Conservation (phyloP, 2,113 vertebrate species). For the Varanus salvator region DNA sequence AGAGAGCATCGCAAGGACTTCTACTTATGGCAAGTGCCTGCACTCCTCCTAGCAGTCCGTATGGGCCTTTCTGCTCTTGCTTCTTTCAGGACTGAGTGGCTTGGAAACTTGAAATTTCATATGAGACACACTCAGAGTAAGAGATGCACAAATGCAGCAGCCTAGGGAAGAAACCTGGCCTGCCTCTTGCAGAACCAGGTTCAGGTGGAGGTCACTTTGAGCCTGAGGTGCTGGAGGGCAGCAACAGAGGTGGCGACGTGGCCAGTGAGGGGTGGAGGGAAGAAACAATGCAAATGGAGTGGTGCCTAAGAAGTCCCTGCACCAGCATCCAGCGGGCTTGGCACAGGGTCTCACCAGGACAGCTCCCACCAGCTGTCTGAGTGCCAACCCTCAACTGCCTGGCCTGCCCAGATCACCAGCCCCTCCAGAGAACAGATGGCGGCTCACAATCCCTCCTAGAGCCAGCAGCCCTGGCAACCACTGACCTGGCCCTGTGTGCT, state of each 20-base stretch:
- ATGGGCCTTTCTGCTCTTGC: no score
- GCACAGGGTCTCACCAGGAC: not conserved
- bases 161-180: not conserved
- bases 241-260: not conserved
- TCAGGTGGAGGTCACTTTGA: not conserved
- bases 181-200: not conserved
- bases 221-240: not conserved
- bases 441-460: not conserved
- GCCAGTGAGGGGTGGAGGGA: not conserved
- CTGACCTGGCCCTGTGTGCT: conserved; percentile 91
- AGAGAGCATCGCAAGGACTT: no score
- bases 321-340: not conserved
- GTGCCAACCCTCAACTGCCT: not conserved
- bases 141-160: no score
- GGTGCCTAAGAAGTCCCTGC: not conserved
- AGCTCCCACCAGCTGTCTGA: no score
- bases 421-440: not conserved
- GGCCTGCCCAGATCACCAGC: rapidly evolving
- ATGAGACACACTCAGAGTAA: not conserved
- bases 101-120: not conserved
- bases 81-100: not conserved
- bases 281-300: not conserved
- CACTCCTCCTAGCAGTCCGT: not conserved
- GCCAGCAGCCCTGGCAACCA: not conserved
- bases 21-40: no score